Evolutionary conservation across 2,113 vertebrate genomes (phyloP), one percentile per base, ranked within the genome.

Genomic region (Ciconia boyciana): DNA sequence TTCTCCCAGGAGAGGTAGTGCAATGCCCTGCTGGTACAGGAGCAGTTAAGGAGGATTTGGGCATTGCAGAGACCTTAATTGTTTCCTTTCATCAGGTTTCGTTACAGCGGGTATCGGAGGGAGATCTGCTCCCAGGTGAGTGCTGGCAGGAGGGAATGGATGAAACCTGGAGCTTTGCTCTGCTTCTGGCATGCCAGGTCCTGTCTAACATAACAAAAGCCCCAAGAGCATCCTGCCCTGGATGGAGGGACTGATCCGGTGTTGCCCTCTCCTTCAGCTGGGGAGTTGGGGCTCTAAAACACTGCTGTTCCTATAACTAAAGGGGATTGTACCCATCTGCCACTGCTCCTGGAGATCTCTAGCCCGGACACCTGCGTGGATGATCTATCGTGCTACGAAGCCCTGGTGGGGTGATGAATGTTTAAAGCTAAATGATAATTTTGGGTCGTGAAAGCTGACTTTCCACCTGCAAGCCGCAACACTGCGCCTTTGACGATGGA

Each of bases 341-440:
- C 0, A 4, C 26, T 52, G 26, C 70, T n/a, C 51, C 60, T 66
- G 24, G 21, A 39, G 2, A 1, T 58, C 11, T 46, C 41, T 60
- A 32, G 7, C 43, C 6, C 0, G 0, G 26, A 51, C 32, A 60
- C 32, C 16, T 55, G 6, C 4, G 4, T 36, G 65, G 7, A 18
- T 15, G 17, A 51, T 65, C 57, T 90, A 1, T 51, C 15, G 28
- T 84, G 28, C 61, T 81, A 16, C 2, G 2, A 66, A 94, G 15
- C 19, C 22, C 28, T 62, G 36, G 29, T n/a, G 39, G 14, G 7
- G 52, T 65, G 52, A 36, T 17, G 15, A 48, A 32, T 61, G 29
- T 25, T 91, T 57, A 64, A 87, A 64, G 24, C 6, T 77, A 54
- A 87, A 61, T n/a, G 0, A n/a, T 65, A 46, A 46, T 69, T 82